Evolutionary conservation across 2,113 vertebrate species (phyloP), one percentile per base, ranked within the genome.

Genomic region (Acrocephalus arundinaceus): DNA sequence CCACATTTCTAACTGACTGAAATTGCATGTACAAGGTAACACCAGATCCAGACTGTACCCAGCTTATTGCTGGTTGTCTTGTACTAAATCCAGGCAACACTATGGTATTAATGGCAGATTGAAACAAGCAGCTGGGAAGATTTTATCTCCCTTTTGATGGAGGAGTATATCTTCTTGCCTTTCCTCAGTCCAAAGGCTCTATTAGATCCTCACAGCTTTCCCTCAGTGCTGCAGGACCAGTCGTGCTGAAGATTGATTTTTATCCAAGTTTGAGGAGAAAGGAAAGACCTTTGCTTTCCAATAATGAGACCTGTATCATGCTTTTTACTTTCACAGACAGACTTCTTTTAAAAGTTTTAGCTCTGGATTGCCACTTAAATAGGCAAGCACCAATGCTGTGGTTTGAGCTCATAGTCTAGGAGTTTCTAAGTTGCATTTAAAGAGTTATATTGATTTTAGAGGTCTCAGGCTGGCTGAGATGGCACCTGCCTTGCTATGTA

Each of bases 121-220:
- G 85, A 93, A 93, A 87, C 49, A 90, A 80, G 59, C 39, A 93
- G 35, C 41, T 85, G 75, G 82, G 72, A 89, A 96, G 67, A 82
- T 85, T 89, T 85, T 95, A 85, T 83, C 85, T 90, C 9, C 27
- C 28, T 76, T 89, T 89, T 91, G 67, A 79, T 83, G 46, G 74
- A 95, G 77, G 35, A 85, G 46, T 28, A 62, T 39, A 62, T 76
- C 71, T 59, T 73, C 83, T 74, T 59, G 39, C 65, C 62, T 85
- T 70, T 24, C 74, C 58, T 65, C 73, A 62, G 41, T 55, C 92
- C 91, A 94, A 30, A 82, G 66, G 54, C 35, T 85, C 27, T 70
- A 54, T 93, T 73, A 91, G 71, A 89, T 51, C 71, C 82, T 73
- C 85, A 76, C 25, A 87, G 81, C 62, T 87, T 37, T 78, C 51